phyloP scores from a whole-genome alignment of 2,888 invertebrate species.

The Spodoptera picta region DNA sequence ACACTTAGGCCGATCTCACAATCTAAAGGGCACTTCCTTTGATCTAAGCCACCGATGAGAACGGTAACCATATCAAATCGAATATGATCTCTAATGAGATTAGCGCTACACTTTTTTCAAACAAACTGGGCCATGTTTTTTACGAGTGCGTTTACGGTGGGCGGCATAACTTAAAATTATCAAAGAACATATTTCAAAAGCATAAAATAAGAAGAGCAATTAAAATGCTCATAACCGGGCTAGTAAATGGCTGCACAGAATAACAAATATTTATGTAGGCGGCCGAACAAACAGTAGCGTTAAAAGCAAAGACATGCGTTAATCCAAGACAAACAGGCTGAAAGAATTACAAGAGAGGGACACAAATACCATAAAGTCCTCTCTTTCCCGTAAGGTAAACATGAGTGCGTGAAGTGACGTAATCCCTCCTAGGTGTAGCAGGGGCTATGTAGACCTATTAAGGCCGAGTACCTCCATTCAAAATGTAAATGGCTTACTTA shows the following conservation, averaged over 20 bases:
- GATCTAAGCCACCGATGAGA: constrained; percentile 70
- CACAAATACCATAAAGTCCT: constrained; percentile 79
- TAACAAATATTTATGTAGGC: constrained; percentile 84
- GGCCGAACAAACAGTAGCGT: constrained; percentile 83
- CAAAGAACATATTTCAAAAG: constrained; percentile 79
- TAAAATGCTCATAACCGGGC: constrained; percentile 80
- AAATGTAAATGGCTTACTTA: constrained; percentile 80
- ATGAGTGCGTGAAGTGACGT: constrained; percentile 79
- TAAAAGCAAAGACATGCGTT: constrained; percentile 86
- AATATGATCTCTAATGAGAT: constrained; percentile 74
- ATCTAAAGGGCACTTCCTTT: constrained; percentile 71
- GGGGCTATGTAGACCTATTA: constrained; percentile 73
- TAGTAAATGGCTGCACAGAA: constrained; percentile 80
- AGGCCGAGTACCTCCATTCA: constrained; percentile 74
- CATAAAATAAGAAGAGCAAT: constrained; percentile 83
- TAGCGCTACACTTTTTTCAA: constrained; percentile 65
- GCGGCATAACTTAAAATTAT: constrained; percentile 74
- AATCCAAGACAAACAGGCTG: constrained; percentile 85
- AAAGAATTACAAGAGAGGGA: constrained; percentile 83
- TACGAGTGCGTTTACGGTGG: constrained; percentile 75
- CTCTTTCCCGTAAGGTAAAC: constrained; percentile 76
- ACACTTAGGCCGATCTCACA: constrained; percentile 74
- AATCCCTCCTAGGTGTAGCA: constrained; percentile 76
- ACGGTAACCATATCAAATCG: constrained; percentile 72
- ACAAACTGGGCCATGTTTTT: constrained; percentile 68